These are phyloP conservation scores for Drosophila virilis DNA, from an alignment of 1,140 invertebrate genomes.

Conservation along the genomic window DNA sequence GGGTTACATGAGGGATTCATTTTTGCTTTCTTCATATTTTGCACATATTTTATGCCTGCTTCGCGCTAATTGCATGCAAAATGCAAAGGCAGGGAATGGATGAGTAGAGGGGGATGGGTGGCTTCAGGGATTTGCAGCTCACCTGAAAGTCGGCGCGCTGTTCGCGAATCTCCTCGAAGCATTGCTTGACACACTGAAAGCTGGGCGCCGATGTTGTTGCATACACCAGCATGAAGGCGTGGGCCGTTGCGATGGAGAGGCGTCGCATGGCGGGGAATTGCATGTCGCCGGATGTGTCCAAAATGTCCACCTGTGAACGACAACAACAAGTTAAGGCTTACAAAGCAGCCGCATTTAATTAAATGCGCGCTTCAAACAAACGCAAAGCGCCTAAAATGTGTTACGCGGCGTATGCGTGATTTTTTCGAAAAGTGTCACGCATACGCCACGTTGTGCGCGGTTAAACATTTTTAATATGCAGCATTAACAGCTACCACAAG, in stretches of 20 bases:
- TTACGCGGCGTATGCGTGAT: constrained; percentile 14
- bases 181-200: constrained; percentile 91
- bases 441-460: constrained; percentile 12
- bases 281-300: constrained; percentile 94
- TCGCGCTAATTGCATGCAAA: constrained; percentile 69
- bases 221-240: constrained; percentile 95
- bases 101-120: not conserved
- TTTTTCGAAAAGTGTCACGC: constrained; percentile 8
- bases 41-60: not conserved
- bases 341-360: constrained; percentile 21
- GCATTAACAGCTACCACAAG: too few species aligned
- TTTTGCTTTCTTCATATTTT: not conserved
- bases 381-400: constrained; percentile 1
- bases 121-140: not conserved
- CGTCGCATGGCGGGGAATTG: constrained; percentile 95
- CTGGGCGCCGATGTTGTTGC: constrained; percentile 91
- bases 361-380: constrained; percentile 17
- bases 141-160: constrained; percentile 90
- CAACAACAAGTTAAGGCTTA: constrained; percentile 5
- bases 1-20: constrained; percentile 30
- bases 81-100: constrained; percentile 36
- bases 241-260: constrained; percentile 94
- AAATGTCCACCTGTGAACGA: constrained; percentile 89
- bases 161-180: constrained; percentile 93
- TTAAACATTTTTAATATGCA: too few species aligned